Evolutionary conservation across 30 jellyfish, hydroid and myxozoan genomes (phyloP).

Genomic region (Rhopilema esculentum): DNA sequence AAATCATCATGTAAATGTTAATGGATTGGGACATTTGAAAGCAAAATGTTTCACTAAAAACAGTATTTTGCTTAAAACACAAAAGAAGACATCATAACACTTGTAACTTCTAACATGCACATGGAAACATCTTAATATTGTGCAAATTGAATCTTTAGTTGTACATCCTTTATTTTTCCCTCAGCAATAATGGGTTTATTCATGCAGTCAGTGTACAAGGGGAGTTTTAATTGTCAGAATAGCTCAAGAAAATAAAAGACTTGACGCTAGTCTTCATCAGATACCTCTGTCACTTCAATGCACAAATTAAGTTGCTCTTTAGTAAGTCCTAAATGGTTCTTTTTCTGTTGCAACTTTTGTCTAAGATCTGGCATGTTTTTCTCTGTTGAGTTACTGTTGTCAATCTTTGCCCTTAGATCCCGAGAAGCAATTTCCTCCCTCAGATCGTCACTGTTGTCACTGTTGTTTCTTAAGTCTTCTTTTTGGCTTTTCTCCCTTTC

Average conservation of each 20-base stretch:
- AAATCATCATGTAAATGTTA: background rate
- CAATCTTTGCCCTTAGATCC: conserved; percentile 37
- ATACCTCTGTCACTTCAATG: conserved; percentile 80
- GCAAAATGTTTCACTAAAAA: background rate
- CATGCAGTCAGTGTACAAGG: too few species aligned
- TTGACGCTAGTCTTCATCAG: conserved; percentile 64
- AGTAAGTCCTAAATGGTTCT: conserved; percentile 59
- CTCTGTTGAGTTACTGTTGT: background rate
- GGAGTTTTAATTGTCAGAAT: too few species aligned
- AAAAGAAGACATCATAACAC: too few species aligned
- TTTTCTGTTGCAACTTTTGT: conserved; percentile 25
- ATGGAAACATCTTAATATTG: background rate
- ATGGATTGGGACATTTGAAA: too few species aligned
- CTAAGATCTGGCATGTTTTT: conserved; percentile 27
- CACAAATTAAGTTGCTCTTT: conserved; percentile 79
- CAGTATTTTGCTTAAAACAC: background rate
- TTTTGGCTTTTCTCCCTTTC: background rate
- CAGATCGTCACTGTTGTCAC: conserved; percentile 28
- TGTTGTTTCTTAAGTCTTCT: background rate
- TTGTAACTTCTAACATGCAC: too few species aligned
- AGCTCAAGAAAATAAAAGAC: background rate
- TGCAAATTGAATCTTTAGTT: too few species aligned
- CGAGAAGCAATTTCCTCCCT: conserved; percentile 21
- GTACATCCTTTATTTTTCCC: too few species aligned
- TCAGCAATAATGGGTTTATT: too few species aligned